These are phyloP conservation scores for Hydrozoanthus gracilis DNA, from an alignment of 92 coral and sea anemone species.

Conservation along the genomic window DNA sequence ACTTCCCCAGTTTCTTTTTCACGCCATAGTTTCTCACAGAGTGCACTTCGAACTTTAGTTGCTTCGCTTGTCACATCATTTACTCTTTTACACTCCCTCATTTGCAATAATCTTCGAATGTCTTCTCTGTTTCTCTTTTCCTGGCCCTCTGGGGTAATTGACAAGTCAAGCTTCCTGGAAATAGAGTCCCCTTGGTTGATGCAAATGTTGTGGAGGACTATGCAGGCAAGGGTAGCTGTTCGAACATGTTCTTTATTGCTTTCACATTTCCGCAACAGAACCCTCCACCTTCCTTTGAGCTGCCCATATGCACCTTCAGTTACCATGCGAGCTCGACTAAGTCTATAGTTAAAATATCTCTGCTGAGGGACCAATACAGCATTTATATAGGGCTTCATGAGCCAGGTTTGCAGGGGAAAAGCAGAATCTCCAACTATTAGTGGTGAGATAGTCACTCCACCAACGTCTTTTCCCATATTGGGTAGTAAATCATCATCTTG, in stretches of 20 bases:
- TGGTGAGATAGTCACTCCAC: conserved; percentile 19
- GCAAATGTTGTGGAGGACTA: too few species aligned
- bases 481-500: conserved; percentile 21
- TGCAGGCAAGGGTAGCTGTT: neutral
- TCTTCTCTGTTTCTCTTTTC: neutral
- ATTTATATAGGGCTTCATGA: conserved; percentile 13
- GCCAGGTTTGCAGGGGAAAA: conserved; percentile 14
- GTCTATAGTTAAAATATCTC: neutral
- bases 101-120: neutral
- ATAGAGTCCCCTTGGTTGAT: neutral
- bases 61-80: neutral
- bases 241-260: neutral
- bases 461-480: conserved; percentile 22
- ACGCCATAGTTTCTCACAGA: neutral
- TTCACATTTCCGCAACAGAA: neutral
- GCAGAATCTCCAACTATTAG: conserved; percentile 28
- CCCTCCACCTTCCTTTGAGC: neutral
- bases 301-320: conserved; percentile 28
- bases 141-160: neutral
- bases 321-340: conserved; percentile 17
- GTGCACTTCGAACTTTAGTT: neutral
- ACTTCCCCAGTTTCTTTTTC: too few species aligned
- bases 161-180: neutral
- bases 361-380: conserved; percentile 10
- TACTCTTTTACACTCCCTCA: neutral